Evolutionary conservation across 2,888 invertebrate genomes (phyloP).

Genomic region (Aphidius colemani): DNA sequence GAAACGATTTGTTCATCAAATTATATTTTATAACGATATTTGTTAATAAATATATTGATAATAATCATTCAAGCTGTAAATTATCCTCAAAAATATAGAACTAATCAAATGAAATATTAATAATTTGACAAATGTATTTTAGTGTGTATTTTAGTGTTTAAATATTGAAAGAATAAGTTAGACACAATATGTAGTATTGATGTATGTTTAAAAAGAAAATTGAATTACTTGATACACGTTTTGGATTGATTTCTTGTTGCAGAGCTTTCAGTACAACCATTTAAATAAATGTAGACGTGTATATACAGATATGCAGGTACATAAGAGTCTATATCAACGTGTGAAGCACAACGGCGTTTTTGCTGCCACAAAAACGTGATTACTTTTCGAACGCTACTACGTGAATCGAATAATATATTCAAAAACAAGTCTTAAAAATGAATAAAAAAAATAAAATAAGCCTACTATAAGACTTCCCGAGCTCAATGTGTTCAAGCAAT

Average conservation of each 20-base stretch:
- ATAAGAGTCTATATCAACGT: constrained; percentile 9
- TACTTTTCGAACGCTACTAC: constrained; percentile 52
- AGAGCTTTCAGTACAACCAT: background rate
- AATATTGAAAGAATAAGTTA: too few species aligned
- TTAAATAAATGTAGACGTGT: too few species aligned
- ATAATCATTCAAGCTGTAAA: too few species aligned
- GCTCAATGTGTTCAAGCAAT: too few species aligned
- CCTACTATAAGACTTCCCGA: too few species aligned
- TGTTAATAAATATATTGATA: too few species aligned
- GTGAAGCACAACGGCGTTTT: background rate
- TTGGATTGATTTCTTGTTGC: constrained; percentile 47
- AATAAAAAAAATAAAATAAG: too few species aligned
- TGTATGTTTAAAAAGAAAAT: constrained; percentile 37
- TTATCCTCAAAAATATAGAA: background rate
- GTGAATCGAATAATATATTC: constrained; percentile 46
- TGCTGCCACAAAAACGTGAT: constrained; percentile 30
- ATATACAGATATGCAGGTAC: background rate
- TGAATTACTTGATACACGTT: constrained; percentile 47
- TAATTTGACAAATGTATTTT: too few species aligned
- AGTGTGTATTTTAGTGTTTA: too few species aligned
- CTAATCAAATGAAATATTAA: background rate
- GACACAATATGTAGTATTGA: constrained; percentile 4
- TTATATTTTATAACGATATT: too few species aligned
- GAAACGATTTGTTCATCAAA: too few species aligned
- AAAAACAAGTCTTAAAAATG: background rate